Evolutionary conservation across 1,140 invertebrate species (phyloP).

Genomic region (Drosophila burlai): DNA sequence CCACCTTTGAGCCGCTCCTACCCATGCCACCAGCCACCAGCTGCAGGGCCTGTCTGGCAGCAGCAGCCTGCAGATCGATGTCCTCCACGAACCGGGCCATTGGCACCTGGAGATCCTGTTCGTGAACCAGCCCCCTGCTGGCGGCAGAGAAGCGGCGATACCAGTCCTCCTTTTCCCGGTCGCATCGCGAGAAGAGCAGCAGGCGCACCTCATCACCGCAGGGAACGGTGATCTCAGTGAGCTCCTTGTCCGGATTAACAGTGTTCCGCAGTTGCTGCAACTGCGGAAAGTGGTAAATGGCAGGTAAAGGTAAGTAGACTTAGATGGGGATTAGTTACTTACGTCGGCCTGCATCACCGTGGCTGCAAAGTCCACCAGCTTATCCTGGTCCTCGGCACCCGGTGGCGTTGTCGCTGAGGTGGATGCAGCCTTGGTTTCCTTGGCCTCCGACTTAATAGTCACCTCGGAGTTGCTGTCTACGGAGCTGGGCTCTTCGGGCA

Average conservation of each 20-base stretch:
- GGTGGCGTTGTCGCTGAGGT: conserved; percentile 34
- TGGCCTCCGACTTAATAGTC: not conserved
- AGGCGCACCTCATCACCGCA: conserved; percentile 84
- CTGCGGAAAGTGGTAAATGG: conserved; percentile 23
- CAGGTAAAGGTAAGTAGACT: not conserved
- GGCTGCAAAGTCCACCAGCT: conserved; percentile 64
- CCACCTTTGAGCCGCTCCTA: conserved; percentile 11
- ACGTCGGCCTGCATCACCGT: conserved; percentile 75
- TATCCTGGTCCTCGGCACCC: conserved; percentile 39
- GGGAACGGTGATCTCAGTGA: conserved; percentile 66
- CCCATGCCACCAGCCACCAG: conserved; percentile 32
- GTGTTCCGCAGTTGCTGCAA: conserved; percentile 65
- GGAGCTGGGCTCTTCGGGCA: conserved; percentile 1
- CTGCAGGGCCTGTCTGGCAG: conserved; percentile 61
- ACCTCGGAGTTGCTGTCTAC: conserved; percentile 17
- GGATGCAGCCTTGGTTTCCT: conserved; percentile 22
- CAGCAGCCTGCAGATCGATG: conserved; percentile 69
- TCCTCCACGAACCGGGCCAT: conserved; percentile 70
- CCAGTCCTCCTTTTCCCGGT: conserved; percentile 96
- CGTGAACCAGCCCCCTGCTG: conserved; percentile 70
- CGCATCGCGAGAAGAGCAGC: conserved; percentile 92
- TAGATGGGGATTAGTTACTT: not conserved
- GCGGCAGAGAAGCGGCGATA: conserved; percentile 80
- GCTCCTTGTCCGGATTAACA: conserved; percentile 68
- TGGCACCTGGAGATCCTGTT: conserved; percentile 73